These are phyloP conservation scores for Apocrypta bakeri DNA, from an alignment of 1,140 invertebrate genomes.

Conservation along the genomic window DNA sequence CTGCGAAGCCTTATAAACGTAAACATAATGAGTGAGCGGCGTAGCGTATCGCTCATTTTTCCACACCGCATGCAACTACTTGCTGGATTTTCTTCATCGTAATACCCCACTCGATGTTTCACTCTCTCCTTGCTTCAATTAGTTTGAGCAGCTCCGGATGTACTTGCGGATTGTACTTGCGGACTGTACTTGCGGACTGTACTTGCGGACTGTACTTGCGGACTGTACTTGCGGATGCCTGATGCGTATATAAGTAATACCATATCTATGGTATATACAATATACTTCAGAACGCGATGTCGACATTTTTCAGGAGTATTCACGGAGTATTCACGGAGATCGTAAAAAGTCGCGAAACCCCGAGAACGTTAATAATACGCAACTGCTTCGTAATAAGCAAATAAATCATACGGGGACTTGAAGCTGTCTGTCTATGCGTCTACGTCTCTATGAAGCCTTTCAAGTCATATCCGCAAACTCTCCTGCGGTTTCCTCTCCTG, in stretches of 20 bases:
- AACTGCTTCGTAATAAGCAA: neutral
- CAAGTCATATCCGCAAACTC: no score
- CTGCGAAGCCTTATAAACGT: constrained; percentile 59
- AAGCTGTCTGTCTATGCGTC: neutral
- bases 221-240: neutral
- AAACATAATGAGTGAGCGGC: constrained; percentile 60
- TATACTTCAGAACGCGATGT: neutral
- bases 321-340: neutral
- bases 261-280: no score
- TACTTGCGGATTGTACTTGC: no score
- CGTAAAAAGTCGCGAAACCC: constrained; percentile 12
- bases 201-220: no score
- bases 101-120: constrained; percentile 17
- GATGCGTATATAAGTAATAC: no score
- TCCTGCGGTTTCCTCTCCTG: no score
- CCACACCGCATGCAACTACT: neutral
- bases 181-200: no score
- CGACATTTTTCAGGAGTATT: constrained; percentile 11
- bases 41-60: constrained; percentile 27
- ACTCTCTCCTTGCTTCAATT: constrained; percentile 30
- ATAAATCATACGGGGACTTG: neutral
- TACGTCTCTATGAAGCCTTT: no score
- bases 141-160: neutral
- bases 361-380: neutral
- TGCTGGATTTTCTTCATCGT: neutral